Evolutionary conservation across 2,888 invertebrate species (phyloP), one percentile per base, ranked within the genome.

Genomic region (Coelogynopora nodosa): DNA sequence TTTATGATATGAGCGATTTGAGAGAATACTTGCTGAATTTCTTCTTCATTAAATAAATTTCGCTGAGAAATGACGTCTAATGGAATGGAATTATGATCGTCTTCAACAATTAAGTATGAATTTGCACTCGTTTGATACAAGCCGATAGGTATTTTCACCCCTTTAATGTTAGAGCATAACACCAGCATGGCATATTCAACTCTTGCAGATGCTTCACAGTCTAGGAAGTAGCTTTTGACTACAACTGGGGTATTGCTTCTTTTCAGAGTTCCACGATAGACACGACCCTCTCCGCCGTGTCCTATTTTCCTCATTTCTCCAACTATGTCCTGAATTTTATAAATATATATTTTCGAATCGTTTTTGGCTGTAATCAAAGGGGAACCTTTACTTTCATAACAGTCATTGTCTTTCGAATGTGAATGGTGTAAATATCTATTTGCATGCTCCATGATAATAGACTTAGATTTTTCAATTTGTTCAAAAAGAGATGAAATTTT

Each of bases 21-120:
- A 0, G 86, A 86, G 67, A 86, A 86, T 27, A 86, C 26, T 26
- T 82, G 82, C 49, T 86, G 86, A 1, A 86, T 86, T 82, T 86
- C 74, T 23, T 28, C 31, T 86, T 86, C 86, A 28, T 30, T 81
- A 5, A 86, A 26, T 30, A 82, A 26, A 0, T 28, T 30, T 82
- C 80, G 27, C 29, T 86, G 82, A n/a, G 31, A 28, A 5, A 86
- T 81, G 0, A 86, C 82, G 80, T 86, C 30, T n/a, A 86, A 31
- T 0, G 86, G 86, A 2, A 86, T 31, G n/a, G 86, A 86, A 29
- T 86, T 86, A 82, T 86, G 86, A 86, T 86, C 86, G 30, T 86
- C 86, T 82, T 86, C 86, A 26, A 86, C 80, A 81, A 86, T 86
- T 5, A 86, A 82, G 26, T 81, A 86, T 26, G 31, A 86, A 82